Evolutionary conservation across 2,113 vertebrate genomes (phyloP).

Genomic region (Sturnus vulgaris): DNA sequence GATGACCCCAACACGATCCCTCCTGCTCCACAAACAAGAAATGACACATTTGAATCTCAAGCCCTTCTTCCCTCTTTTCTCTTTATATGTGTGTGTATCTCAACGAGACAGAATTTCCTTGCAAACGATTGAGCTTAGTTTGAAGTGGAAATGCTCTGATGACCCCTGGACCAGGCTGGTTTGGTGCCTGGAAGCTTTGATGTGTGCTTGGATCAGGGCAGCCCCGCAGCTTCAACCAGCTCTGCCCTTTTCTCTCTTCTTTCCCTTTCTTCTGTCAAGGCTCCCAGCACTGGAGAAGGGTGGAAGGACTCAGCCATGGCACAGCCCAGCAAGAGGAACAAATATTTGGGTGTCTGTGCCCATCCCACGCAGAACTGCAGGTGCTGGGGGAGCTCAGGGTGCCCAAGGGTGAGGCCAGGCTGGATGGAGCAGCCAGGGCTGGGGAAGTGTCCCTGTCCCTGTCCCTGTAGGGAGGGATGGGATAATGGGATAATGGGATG

Average conservation of each 20-base stretch:
- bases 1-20: background rate
- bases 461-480: background rate
- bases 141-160: conserved; percentile 24
- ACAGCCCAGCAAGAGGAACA: background rate
- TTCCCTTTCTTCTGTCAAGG: background rate
- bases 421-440: background rate
- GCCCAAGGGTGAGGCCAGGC: fast-evolving
- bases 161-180: background rate
- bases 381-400: too few relatives aligned
- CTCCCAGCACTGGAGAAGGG: background rate
- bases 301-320: fast-evolving
- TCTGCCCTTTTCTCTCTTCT: background rate
- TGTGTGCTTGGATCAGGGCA: background rate
- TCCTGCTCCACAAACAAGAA: background rate
- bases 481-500: background rate
- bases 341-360: fast-evolving
- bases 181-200: background rate
- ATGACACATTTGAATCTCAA: background rate
- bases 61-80: background rate
- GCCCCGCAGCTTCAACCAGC: background rate
- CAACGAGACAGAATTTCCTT: background rate
- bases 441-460: background rate
- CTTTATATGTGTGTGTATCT: fast-evolving
- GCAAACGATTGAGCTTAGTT: background rate
- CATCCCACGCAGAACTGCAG: background rate